These are phyloP conservation scores for Epizoanthus stellaris DNA, from an alignment of 92 coral and sea anemone genomes.

Conservation along the genomic window DNA sequence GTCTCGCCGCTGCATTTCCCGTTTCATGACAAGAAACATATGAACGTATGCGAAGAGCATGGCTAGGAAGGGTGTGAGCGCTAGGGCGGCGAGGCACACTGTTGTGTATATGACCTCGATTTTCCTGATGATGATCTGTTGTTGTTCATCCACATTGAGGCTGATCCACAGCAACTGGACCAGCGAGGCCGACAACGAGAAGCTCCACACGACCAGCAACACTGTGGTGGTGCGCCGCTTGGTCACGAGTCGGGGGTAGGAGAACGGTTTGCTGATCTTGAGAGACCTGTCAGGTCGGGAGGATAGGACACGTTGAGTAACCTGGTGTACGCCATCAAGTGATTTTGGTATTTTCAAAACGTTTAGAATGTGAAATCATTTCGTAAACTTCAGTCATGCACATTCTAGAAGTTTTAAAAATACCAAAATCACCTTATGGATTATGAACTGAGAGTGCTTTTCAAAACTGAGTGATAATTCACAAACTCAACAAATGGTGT, in stretches of 20 bases:
- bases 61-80: constrained; percentile 60
- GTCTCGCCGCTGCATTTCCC: constrained; percentile 37
- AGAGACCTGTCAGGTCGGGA: constrained; percentile 29
- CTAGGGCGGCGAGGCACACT: constrained; percentile 56
- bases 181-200: constrained; percentile 67
- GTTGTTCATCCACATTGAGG: background rate
- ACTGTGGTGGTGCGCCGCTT: constrained; percentile 53
- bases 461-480: too few species aligned
- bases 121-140: background rate
- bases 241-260: constrained; percentile 65
- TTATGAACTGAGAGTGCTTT: too few species aligned
- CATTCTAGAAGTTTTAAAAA: too few species aligned
- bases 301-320: background rate
- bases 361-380: too few species aligned
- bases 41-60: constrained; percentile 61
- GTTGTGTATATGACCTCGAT: constrained; percentile 55
- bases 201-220: constrained; percentile 61
- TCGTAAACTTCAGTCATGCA: too few species aligned
- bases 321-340: background rate
- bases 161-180: constrained; percentile 66
- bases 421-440: too few species aligned
- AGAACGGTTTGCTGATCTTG: constrained; percentile 71
- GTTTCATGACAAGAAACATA: constrained; percentile 64
- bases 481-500: too few species aligned
- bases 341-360: too few species aligned